These are phyloP conservation scores for Tigriopus japonicus DNA, from an alignment of 1,140 invertebrate species.

Conservation along the genomic window DNA sequence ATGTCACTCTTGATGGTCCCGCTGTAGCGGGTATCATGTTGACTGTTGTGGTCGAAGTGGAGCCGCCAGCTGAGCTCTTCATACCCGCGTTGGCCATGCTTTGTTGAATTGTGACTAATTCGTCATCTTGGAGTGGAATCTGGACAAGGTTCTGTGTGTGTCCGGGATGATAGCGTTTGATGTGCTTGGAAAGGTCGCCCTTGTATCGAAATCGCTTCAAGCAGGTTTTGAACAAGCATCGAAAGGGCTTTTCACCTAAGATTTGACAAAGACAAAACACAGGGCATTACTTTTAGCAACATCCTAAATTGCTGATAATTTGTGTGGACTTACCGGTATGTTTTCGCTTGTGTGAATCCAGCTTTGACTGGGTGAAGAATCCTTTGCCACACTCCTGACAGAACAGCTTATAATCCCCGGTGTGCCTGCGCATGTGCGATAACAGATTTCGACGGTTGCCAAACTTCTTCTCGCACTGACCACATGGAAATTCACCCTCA, in stretches of 20 bases:
- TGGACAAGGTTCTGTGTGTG: slow-evolving; percentile 2
- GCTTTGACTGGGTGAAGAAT: slow-evolving; percentile 14
- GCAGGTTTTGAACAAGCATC: slow-evolving; percentile 13
- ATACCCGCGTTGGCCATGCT: too few species aligned
- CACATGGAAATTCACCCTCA: slow-evolving; percentile 13
- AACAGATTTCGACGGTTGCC: slow-evolving; percentile 12
- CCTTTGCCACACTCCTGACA: slow-evolving; percentile 13
- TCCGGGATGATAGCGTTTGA: slow-evolving; percentile 12
- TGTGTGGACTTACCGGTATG: slow-evolving; percentile 4
- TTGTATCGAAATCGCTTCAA: slow-evolving; percentile 13
- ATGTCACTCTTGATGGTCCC: background rate
- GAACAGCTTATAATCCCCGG: slow-evolving; percentile 14
- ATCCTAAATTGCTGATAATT: too few species aligned
- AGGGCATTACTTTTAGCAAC: background rate
- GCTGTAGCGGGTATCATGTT: background rate
- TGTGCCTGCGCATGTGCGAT: slow-evolving; percentile 13
- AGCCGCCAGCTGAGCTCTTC: too few species aligned
- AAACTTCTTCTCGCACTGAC: slow-evolving; percentile 14
- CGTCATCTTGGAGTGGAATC: slow-evolving; percentile 13
- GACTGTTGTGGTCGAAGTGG: background rate
- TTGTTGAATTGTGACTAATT: background rate
- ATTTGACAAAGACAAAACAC: background rate
- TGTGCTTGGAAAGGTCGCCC: slow-evolving; percentile 14
- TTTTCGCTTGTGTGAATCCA: slow-evolving; percentile 11
- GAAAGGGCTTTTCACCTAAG: slow-evolving; percentile 15